Conservation (phyloP, 2,797 vertebrate genomes). For the Melopsittacus undulatus region DNA sequence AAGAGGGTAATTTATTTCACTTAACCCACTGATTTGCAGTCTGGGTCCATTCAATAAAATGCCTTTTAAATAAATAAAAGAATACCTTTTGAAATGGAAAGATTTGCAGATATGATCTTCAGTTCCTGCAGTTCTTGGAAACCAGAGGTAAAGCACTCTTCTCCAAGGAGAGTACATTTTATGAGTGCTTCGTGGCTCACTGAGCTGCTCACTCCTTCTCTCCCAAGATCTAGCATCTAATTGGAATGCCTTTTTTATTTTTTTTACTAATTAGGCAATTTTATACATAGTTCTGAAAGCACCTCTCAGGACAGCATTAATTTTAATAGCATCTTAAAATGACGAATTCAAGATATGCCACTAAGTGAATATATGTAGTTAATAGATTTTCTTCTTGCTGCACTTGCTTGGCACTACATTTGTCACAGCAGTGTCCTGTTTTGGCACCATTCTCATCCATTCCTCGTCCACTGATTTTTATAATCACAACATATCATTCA, state of each 20-base stretch:
- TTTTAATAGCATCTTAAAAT: slow-evolving; percentile 49
- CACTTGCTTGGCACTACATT: neutral
- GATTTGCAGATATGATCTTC: slow-evolving; percentile 12
- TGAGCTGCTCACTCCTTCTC: neutral
- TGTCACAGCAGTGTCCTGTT: slow-evolving; percentile 16
- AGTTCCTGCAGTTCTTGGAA: slow-evolving; percentile 14
- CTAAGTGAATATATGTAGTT: neutral
- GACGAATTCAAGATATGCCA: slow-evolving; percentile 3
- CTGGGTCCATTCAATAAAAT: slow-evolving; percentile 9
- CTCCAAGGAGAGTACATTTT: neutral
- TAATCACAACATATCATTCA: slow-evolving; percentile 3
- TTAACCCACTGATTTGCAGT: neutral
- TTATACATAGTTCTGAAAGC: neutral
- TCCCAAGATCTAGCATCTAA: neutral
- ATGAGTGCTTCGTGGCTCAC: neutral
- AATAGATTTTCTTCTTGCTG: slow-evolving; percentile 9
- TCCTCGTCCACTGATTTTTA: slow-evolving; percentile 11
- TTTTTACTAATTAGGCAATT: slow-evolving; percentile 11
- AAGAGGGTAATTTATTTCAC: slow-evolving; percentile 19
- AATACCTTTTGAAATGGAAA: slow-evolving; percentile 19
- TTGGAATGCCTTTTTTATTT: neutral
- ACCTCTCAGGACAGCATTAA: slow-evolving; percentile 23
- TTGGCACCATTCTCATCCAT: neutral
- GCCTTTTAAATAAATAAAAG: slow-evolving; percentile 35
- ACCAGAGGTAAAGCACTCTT: neutral